Evolutionary conservation across 2,888 invertebrate species (phyloP), one percentile per base, ranked within the genome.

Genomic region (Temnothorax ravouxi): DNA sequence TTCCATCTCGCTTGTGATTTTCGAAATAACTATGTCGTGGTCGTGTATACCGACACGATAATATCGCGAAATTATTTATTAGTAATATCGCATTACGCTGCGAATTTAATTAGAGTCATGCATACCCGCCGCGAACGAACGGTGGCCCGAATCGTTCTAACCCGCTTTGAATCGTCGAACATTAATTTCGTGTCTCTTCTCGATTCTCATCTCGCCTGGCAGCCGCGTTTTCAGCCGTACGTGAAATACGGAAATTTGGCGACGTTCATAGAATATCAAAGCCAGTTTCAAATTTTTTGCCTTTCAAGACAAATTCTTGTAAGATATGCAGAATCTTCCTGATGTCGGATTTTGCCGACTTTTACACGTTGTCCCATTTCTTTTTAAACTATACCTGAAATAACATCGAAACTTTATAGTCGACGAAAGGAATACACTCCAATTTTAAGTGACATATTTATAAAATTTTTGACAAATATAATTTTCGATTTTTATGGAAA

Each of bases 41-140:
- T 38, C 29, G 52, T 41, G 5, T 54, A 25, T 54, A 25, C 29
- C 66, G 66, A 50, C 47, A 64, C 21, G 52, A 66, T 77, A 67
- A 66, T 66, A 67, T 66, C 76, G 66, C 25, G 41, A 29, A 54
- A 77, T 77, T 77, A 67, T 67, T 66, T 54, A 77, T 67, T 67
- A 44, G 67, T 44, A 77, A 77, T 77, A 54, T n/a, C n/a, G 29
- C 25, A 66, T 67, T 77, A 67, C 44, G 29, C 67, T 44, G 67
- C 15, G 54, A 77, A 67, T 77, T 77, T 67, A 77, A 77, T 77
- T 77, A 77, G 67, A 67, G 15, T 3, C 34, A 21, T 21, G 62
- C n/a, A 18, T 67, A 54, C 29, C 29, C 29, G 2, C 5, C 25
- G 67, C 9, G 67, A 41, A 44, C 41, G 29, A n/a, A 29, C 67